Evolutionary conservation across 2,797 vertebrate species (phyloP).

Genomic region (Percopsis omiscomaycus): DNA sequence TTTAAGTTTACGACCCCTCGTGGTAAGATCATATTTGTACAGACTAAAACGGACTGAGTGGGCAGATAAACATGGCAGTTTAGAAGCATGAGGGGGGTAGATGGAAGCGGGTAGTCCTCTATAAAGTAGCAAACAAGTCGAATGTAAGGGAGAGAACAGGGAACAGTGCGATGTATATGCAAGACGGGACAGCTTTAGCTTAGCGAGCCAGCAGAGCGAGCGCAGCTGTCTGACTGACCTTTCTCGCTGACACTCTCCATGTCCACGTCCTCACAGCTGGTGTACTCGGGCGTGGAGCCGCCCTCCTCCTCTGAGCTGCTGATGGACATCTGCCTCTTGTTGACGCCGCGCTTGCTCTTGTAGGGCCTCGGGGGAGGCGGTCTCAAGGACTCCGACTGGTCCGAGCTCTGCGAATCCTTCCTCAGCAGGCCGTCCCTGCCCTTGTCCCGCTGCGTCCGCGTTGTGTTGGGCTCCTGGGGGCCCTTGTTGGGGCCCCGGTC

Average conservation of each 20-base stretch:
- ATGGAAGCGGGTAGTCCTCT: too few relatives aligned
- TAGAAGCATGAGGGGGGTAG: too few relatives aligned
- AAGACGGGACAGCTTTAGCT: not conserved
- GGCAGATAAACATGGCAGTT: not conserved
- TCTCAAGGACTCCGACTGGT: constrained; percentile 94
- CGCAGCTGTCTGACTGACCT: constrained; percentile 80
- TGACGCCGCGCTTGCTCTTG: constrained; percentile 87
- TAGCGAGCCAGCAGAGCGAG: constrained; percentile 2
- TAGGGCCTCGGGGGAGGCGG: constrained; percentile 93
- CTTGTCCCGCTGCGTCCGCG: constrained; percentile 88
- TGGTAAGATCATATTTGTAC: too few relatives aligned
- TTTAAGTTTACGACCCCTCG: too few relatives aligned
- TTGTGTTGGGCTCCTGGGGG: constrained; percentile 83
- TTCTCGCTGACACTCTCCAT: constrained; percentile 98
- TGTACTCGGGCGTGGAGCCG: constrained; percentile 97
- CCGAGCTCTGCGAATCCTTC: constrained; percentile 96
- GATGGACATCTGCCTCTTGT: constrained; percentile 98
- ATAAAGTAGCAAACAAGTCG: too few relatives aligned
- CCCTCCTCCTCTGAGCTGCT: constrained; percentile 99
- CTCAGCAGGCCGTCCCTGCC: constrained; percentile 88
- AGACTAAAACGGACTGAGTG: not conserved
- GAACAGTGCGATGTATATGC: not conserved
- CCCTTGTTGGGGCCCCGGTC: constrained; percentile 75
- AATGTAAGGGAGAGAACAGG: not conserved
- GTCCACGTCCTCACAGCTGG: constrained; percentile 98